Conservation (phyloP, 2,888 invertebrate species). For the Lasioglossum pauxillum region DNA sequence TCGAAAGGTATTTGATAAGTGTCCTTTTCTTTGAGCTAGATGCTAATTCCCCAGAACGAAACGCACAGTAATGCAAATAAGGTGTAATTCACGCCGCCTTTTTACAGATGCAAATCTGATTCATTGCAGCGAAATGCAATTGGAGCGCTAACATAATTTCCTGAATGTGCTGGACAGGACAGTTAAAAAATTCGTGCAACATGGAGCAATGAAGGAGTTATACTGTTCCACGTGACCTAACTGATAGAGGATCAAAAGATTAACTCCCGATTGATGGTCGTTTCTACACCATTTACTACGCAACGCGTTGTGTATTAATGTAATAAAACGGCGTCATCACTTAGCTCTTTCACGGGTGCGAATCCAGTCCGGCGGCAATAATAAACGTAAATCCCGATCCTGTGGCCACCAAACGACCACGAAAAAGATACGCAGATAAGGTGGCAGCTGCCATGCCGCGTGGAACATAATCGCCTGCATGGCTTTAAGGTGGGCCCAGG, state of each 20-base stretch:
- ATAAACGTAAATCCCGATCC: slow-evolving; percentile 21
- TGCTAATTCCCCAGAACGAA: background rate
- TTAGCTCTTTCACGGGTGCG: slow-evolving; percentile 5
- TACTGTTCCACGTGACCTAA: slow-evolving; percentile 3
- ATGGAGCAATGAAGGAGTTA: background rate
- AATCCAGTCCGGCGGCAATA: background rate
- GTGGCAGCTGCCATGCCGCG: slow-evolving; percentile 25
- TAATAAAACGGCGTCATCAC: slow-evolving; percentile 22
- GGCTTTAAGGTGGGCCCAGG: background rate
- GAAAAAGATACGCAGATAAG: slow-evolving; percentile 38
- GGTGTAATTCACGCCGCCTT: background rate
- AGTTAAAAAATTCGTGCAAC: background rate
- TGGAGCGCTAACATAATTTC: background rate
- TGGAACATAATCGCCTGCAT: slow-evolving; percentile 34
- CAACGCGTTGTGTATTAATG: slow-evolving; percentile 16
- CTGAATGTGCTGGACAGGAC: background rate
- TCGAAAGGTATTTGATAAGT: background rate
- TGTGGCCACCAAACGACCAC: background rate
- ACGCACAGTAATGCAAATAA: background rate
- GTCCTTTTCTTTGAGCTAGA: background rate
- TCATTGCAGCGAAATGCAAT: background rate
- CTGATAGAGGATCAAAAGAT: background rate
- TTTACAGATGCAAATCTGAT: background rate
- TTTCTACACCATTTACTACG: background rate
- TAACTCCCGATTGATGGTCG: slow-evolving; percentile 8